phyloP scores from a whole-genome alignment of 1,140 invertebrate species.

The Brachionus plicatilis region DNA sequence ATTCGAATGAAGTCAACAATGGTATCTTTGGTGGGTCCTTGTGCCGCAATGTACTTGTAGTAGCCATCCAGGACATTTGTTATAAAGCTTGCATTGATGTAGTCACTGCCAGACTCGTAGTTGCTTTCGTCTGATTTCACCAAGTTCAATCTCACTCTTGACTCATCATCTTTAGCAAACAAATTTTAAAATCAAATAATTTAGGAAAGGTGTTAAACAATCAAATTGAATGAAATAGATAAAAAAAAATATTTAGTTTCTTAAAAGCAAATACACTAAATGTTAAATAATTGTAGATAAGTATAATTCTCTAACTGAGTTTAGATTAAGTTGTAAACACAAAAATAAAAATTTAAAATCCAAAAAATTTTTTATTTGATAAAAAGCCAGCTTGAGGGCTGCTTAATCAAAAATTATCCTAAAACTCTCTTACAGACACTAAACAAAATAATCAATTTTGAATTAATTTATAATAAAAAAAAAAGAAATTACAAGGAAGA shows the following conservation, averaged over 20 bases:
- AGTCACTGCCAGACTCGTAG: constrained; percentile 61
- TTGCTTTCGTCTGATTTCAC: not conserved
- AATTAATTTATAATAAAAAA: not conserved
- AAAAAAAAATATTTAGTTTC: not conserved
- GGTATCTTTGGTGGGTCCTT: constrained; percentile 29
- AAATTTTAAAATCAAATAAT: not conserved
- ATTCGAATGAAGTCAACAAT: constrained; percentile 23
- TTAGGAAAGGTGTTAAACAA: not conserved
- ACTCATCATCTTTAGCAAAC: not conserved
- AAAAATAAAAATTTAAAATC: not conserved
- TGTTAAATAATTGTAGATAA: constrained; percentile 10
- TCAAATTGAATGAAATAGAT: not conserved
- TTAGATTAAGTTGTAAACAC: not conserved
- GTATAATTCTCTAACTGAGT: not conserved
- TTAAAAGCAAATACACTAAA: not conserved
- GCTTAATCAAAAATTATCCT: not conserved
- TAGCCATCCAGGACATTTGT: constrained; percentile 2
- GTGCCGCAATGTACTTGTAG: constrained; percentile 33
- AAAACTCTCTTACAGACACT: not conserved
- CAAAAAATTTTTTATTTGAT: not conserved
- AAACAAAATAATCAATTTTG: not conserved
- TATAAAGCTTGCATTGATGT: constrained; percentile 36
- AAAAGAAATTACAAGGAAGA: constrained; percentile 11
- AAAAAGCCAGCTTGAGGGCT: not conserved
- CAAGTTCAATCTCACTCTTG: not conserved